phyloP scores from a whole-genome alignment of 2,113 vertebrate genomes.

The Grammomys surdaster region DNA sequence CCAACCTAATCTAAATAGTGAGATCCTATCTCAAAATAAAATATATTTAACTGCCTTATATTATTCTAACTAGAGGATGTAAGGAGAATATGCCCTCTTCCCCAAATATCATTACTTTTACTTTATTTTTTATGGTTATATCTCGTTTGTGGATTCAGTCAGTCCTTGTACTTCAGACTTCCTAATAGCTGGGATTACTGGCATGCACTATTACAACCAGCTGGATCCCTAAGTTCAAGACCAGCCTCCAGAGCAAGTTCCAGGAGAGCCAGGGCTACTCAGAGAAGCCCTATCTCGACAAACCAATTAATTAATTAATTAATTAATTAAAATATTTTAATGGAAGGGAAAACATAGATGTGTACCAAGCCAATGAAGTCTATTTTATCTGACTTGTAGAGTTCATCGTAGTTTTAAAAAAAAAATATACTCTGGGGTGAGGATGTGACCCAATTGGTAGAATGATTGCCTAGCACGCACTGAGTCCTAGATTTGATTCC shows the following conservation, averaged over 20 bases:
- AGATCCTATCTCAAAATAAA: neutral
- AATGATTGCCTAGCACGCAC: neutral
- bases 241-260: neutral
- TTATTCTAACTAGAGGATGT: slow-evolving; percentile 4
- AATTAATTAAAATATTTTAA: neutral
- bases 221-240: neutral
- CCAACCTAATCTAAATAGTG: neutral
- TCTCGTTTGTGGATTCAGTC: neutral
- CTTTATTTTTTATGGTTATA: neutral
- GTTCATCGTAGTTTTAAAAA: slow-evolving; percentile 32
- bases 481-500: neutral
- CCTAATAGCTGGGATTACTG: neutral
- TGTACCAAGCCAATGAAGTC: slow-evolving; percentile 24
- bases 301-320: neutral
- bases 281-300: too few species aligned
- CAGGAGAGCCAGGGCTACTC: neutral
- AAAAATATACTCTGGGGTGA: neutral
- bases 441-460: neutral
- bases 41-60: neutral
- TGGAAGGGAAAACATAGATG: slow-evolving; percentile 14
- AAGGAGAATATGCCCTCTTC: neutral
- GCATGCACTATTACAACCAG: neutral
- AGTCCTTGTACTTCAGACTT: neutral
- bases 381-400: slow-evolving; percentile 23
- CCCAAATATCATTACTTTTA: neutral